These are phyloP conservation scores for Aspidapion aeneum DNA, from an alignment of 2,888 invertebrate genomes.

Conservation along the genomic window DNA sequence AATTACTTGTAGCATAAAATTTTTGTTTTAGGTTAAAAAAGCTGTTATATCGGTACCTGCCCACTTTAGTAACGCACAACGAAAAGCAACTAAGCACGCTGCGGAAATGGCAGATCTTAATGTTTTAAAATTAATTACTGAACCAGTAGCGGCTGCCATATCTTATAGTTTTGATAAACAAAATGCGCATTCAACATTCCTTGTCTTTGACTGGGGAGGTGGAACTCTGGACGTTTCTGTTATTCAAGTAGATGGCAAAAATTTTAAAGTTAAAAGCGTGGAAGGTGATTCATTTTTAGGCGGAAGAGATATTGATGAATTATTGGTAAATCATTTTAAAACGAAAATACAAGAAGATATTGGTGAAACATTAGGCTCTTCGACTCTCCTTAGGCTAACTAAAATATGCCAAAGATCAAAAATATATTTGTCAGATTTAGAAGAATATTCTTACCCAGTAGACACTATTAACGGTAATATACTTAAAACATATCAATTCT, in stretches of 20 bases:
- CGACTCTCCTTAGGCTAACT: conserved; percentile 6
- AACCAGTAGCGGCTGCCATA: conserved; percentile 31
- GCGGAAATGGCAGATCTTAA: conserved; percentile 24
- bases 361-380: background rate
- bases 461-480: conserved; percentile 28
- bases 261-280: conserved; percentile 21
- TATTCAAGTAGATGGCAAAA: conserved; percentile 24
- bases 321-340: conserved; percentile 24
- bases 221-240: conserved; percentile 34
- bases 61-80: conserved; percentile 25
- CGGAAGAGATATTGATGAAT: conserved; percentile 33
- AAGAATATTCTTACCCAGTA: conserved; percentile 9
- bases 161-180: conserved; percentile 25
- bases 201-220: conserved; percentile 33
- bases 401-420: conserved; percentile 21
- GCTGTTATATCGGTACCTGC: conserved; percentile 28
- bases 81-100: conserved; percentile 24
- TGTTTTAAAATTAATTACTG: conserved; percentile 24
- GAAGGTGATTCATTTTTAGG: conserved; percentile 34
- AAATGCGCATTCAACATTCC: conserved; percentile 15
- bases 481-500: conserved; percentile 21
- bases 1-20: too few species aligned
- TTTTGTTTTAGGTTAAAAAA: conserved; percentile 15
- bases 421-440: conserved; percentile 19
- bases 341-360: conserved; percentile 4